Evolutionary conservation across 2,888 invertebrate genomes (phyloP).

Genomic region (Agrilus cyanescens): DNA sequence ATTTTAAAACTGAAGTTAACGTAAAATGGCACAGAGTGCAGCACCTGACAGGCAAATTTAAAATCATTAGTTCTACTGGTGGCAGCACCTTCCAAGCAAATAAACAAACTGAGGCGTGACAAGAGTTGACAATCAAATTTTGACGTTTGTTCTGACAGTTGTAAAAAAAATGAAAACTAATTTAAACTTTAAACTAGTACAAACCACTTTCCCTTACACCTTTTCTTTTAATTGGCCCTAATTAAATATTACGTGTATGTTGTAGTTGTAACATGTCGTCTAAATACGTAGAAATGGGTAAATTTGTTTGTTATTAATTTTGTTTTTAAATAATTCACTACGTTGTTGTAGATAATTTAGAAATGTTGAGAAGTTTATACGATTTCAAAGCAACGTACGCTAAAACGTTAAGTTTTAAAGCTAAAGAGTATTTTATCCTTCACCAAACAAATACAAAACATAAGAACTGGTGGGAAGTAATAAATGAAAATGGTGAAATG

Average conservation of each 20-base stretch:
- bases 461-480: conserved; percentile 82
- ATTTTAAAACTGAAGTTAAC: too few relatives aligned
- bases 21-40: too few relatives aligned
- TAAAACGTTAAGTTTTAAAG: conserved; percentile 69
- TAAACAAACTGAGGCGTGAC: conserved; percentile 14
- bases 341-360: conserved; percentile 49
- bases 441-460: conserved; percentile 70
- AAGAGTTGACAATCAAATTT: conserved; percentile 8
- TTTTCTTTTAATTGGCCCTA: too few relatives aligned
- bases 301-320: conserved; percentile 1
- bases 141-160: neutral
- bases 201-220: too few relatives aligned
- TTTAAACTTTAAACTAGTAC: too few relatives aligned
- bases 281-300: too few relatives aligned
- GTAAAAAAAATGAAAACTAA: too few relatives aligned
- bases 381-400: conserved; percentile 76
- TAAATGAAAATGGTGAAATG: conserved; percentile 68
- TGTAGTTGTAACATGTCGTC: too few relatives aligned
- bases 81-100: neutral
- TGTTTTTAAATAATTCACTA: conserved; percentile 1
- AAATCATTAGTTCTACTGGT: too few relatives aligned
- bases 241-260: too few relatives aligned
- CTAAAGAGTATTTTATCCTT: conserved; percentile 68
- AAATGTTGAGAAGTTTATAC: conserved; percentile 74
- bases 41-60: too few relatives aligned